phyloP scores from a whole-genome alignment of 2,888 invertebrate genomes.

The Embidobia sp. region DNA sequence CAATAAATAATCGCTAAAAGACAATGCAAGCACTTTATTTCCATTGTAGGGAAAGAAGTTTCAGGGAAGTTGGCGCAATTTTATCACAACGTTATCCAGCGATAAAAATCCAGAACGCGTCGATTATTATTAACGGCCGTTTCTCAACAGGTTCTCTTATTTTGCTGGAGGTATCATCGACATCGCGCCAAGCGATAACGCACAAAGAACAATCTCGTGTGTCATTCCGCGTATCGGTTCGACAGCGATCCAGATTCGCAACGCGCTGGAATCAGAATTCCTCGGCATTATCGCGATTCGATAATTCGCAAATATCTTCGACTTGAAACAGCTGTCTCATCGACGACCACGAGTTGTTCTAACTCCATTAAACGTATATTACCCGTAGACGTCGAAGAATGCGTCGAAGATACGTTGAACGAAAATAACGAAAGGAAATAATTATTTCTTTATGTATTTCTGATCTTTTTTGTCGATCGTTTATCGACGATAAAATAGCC shows the following conservation, averaged over 20 bases:
- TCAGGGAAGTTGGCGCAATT: too few species aligned
- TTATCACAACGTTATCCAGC: too few species aligned
- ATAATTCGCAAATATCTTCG: conserved; percentile 19
- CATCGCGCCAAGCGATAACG: conserved; percentile 36
- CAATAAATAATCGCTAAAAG: conserved; percentile 49
- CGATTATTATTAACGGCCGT: conserved; percentile 45
- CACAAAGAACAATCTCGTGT: conserved; percentile 46
- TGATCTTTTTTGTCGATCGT: too few species aligned
- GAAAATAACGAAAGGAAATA: too few species aligned
- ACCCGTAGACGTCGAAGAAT: not conserved
- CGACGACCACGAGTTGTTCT: conserved; percentile 6
- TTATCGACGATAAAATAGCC: too few species aligned
- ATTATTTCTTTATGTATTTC: too few species aligned
- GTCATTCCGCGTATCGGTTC: conserved; percentile 37
- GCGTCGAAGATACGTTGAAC: too few species aligned
- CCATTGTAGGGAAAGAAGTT: too few species aligned
- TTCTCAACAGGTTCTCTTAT: conserved; percentile 58
- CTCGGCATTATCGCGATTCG: conserved; percentile 25
- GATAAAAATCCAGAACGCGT: conserved; percentile 33
- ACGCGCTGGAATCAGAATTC: conserved; percentile 31
- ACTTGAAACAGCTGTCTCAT: not conserved
- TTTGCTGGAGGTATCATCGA: conserved; percentile 29
- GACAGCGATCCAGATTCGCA: conserved; percentile 17
- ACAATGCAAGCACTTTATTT: conserved; percentile 2
- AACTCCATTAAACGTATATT: conserved; percentile 8